A percentile compares a stretch with the other conserved stretches of the same genome.
phyloP scores from a whole-genome alignment of 1,140 invertebrate genomes.

The Philopotamus ludificatus region DNA sequence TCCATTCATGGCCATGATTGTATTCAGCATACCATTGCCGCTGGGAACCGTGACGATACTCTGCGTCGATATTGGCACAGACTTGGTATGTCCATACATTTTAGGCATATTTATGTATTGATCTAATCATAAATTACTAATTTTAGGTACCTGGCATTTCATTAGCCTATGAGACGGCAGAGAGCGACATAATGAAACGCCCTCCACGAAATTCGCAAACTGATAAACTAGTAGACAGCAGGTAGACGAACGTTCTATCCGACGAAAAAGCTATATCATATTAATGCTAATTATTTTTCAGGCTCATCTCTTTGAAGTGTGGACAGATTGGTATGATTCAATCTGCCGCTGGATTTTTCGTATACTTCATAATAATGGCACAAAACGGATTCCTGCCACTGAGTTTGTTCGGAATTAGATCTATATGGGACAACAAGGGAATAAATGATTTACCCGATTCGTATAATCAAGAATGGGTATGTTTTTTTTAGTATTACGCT shows the following conservation, averaged over 20 bases:
- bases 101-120: not conserved
- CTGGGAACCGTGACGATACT: constrained; percentile 98
- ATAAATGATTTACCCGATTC: constrained; percentile 74
- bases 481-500: too few relatives aligned
- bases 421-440: constrained; percentile 67
- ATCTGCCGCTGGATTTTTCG: constrained; percentile 75
- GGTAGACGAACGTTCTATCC: too few relatives aligned
- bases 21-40: constrained; percentile 94
- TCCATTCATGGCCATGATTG: constrained; percentile 97
- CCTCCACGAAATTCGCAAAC: constrained; percentile 71
- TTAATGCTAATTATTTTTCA: too few relatives aligned
- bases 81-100: constrained; percentile 86
- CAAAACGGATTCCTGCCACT: constrained; percentile 69
- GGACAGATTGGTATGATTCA: constrained; percentile 79
- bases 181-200: constrained; percentile 81
- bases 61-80: constrained; percentile 99
- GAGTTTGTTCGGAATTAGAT: constrained; percentile 63
- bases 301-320: constrained; percentile 55
- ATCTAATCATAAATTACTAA: constrained; percentile 11
- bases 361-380: constrained; percentile 73
- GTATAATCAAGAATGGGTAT: constrained; percentile 79
- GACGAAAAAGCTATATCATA: too few relatives aligned
- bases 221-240: constrained; percentile 79
- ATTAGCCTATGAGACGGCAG: constrained; percentile 78
- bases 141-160: constrained; percentile 67